These are phyloP conservation scores for Drosophila serrata DNA, from an alignment of 1,140 invertebrate genomes.

Conservation along the genomic window DNA sequence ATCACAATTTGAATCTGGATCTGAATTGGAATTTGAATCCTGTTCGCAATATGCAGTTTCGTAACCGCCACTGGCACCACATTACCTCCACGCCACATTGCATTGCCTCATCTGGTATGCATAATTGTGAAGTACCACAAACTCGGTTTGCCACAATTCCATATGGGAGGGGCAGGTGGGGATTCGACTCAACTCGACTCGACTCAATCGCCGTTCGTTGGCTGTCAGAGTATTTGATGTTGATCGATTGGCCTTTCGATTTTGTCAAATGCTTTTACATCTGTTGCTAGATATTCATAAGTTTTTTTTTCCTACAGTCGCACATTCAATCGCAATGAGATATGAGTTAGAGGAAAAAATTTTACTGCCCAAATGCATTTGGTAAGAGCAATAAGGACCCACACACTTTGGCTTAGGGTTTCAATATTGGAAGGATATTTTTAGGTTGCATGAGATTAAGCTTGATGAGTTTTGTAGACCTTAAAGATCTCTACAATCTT, in stretches of 20 bases:
- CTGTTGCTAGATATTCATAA: constrained; percentile 13
- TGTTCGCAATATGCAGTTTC: constrained; percentile 54
- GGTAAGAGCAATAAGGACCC: not conserved
- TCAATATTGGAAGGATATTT: not conserved
- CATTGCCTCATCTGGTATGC: constrained; percentile 45
- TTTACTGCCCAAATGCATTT: not conserved
- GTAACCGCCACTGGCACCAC: constrained; percentile 49
- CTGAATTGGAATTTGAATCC: constrained; percentile 59
- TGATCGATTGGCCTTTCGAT: constrained; percentile 54
- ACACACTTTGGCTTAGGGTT: not conserved
- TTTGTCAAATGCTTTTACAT: constrained; percentile 24
- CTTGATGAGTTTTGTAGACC: not conserved
- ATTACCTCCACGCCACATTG: constrained; percentile 7
- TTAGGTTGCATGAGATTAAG: not conserved
- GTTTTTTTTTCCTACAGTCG: not conserved
- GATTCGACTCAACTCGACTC: not conserved
- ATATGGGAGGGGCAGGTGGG: not conserved
- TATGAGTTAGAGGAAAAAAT: not conserved
- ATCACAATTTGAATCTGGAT: constrained; percentile 20
- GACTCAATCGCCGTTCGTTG: constrained; percentile 5
- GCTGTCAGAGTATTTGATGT: constrained; percentile 25
- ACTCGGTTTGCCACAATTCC: constrained; percentile 3
- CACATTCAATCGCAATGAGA: constrained; percentile 26
- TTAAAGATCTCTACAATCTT: too few species aligned
- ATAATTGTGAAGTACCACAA: constrained; percentile 32